Base-by-base conservation (phyloP, 2,113 vertebrate species). In the Pteruthius melanotis region DNA sequence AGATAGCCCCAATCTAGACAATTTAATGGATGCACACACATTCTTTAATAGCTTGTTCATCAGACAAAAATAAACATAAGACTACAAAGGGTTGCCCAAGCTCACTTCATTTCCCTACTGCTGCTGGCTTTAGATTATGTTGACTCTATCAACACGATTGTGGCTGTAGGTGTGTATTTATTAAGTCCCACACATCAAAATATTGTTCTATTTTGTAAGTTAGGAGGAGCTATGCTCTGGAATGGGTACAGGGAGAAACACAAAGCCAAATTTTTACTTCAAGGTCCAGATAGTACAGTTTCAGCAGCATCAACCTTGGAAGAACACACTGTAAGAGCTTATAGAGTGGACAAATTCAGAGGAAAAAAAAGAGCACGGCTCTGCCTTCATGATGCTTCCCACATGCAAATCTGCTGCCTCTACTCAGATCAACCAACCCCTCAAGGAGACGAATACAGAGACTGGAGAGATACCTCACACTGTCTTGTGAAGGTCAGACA, bases 41-140 rank as follows among this genome's bases (percentile, higher is more conserved):
- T 95, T 92, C 77, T 91, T 95, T 70, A 83, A 69, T 28, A 93
- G 69, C 47, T 94, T 96, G 72, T 50, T 95, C 86, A 87, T 83
- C 53, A 91, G 49, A 57, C 35, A 76, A 91, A 81, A 85, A 61
- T 72, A 87, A 95, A 95, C 44, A n/a, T 15, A 56, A 63, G n/a
- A 82, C 72, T 71, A 90, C 70, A 78, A 93, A 94, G 80, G 40
- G 80, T 72, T 95, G 95, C 72, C 69, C 9, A 0, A 77, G 24
- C 74, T 86, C 78, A 78, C 39, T 96, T 81, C 31, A 71, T 60
- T 95, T 91, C 70, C 85, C 50, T 54, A 49, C 85, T 69, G 69
- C 57, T 87, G 82, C 28, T 93, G 83, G 90, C 87, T 78, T 80
- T 47, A 90, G 63, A 86, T 93, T 78, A 83, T 68, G 52, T 75